Conservation (phyloP, 2,797 vertebrate genomes). For the Lemur catta region DNA sequence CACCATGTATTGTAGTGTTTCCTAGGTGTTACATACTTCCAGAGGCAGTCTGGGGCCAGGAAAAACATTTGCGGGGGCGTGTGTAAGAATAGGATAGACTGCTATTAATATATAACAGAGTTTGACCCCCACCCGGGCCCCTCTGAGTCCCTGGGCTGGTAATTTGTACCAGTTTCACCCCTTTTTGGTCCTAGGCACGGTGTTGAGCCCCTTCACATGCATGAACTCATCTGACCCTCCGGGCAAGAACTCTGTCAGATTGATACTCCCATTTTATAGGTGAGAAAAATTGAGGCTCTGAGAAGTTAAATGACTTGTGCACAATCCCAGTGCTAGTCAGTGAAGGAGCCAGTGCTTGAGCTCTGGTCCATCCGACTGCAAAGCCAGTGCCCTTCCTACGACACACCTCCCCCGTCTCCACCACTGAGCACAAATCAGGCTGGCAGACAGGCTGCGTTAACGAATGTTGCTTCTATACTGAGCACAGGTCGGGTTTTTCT, state of each 20-base stretch:
- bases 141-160: neutral
- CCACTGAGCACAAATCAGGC: rapidly evolving
- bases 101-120: too few species aligned
- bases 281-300: neutral
- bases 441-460: neutral
- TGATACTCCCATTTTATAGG: neutral
- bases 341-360: neutral
- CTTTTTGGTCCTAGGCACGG: neutral
- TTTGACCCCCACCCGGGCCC: neutral
- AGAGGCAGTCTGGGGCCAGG: neutral
- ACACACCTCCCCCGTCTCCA: neutral
- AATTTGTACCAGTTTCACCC: too few species aligned
- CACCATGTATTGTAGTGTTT: neutral
- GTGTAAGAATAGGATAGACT: neutral
- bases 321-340: neutral
- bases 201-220: neutral
- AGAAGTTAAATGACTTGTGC: neutral
- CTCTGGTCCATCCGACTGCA: neutral
- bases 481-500: neutral
- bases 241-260: neutral
- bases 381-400: neutral
- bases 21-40: neutral
- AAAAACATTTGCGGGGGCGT: neutral
- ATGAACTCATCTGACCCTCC: neutral
- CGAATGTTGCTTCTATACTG: rapidly evolving